Conservation (phyloP, 2,797 vertebrate genomes). For the Pangasius sanitwongsei region DNA sequence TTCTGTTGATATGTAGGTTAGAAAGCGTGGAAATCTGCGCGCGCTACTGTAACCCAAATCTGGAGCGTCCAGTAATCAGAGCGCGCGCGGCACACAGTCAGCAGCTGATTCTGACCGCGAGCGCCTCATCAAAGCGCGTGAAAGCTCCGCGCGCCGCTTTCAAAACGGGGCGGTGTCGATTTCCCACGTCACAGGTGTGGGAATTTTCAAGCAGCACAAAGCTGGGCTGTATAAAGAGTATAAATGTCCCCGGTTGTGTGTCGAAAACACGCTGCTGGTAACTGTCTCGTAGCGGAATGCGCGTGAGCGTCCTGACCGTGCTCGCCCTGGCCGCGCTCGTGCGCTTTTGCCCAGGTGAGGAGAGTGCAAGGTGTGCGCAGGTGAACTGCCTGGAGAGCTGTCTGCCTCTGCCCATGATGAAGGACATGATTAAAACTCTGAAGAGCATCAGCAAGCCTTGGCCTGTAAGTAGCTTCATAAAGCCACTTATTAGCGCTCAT, state of each 20-base stretch:
- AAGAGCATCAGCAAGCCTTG: conserved; percentile 29
- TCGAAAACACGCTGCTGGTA: background rate
- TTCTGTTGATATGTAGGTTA: conserved; percentile 5
- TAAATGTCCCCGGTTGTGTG: conserved; percentile 2
- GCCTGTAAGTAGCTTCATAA: conserved; percentile 54
- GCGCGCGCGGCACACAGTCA: conserved; percentile 16
- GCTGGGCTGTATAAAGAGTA: conserved; percentile 35
- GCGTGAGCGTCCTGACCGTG: conserved; percentile 24
- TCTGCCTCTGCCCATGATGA: conserved; percentile 43
- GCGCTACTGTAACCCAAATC: conserved; percentile 44
- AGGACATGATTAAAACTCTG: conserved; percentile 36
- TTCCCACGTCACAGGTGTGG: conserved; percentile 33
- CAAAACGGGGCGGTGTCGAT: background rate
- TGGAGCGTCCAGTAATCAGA: conserved; percentile 47
- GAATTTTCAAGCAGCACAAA: conserved; percentile 47
- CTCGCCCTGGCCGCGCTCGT: conserved; percentile 37
- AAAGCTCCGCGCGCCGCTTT: background rate
- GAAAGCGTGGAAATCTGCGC: background rate
- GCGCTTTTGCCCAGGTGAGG: conserved; percentile 28
- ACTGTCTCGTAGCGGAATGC: conserved; percentile 27
- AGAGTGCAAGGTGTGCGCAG: conserved; percentile 2
- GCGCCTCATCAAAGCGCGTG: background rate
- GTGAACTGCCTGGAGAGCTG: conserved; percentile 21
- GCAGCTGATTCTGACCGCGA: conserved; percentile 2
- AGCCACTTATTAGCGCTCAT: background rate